phyloP scores from a whole-genome alignment of 2,797 vertebrate species.

The Threskiornis aethiopicus region DNA sequence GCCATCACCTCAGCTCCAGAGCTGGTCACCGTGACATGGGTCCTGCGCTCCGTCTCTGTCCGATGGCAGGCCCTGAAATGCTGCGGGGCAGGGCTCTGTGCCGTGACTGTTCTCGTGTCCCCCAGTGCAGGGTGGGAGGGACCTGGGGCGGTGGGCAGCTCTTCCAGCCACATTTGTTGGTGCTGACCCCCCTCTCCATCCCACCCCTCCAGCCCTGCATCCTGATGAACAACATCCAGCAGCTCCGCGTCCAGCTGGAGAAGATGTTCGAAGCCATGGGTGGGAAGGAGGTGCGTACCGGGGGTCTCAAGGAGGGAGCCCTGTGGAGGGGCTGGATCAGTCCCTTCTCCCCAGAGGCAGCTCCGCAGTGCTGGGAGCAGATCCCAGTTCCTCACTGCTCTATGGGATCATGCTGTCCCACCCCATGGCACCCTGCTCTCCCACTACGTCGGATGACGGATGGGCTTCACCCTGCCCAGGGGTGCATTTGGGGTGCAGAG shows the following conservation, averaged over 20 bases:
- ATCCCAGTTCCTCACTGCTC: neutral
- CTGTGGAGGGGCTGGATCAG: neutral
- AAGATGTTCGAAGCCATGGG: slow-evolving; percentile 99
- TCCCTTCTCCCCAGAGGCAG: neutral
- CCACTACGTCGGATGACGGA: rapidly evolving
- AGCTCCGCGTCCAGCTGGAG: slow-evolving; percentile 94
- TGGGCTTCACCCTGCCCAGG: neutral
- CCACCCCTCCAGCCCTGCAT: slow-evolving; percentile 86
- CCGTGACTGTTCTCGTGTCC: rapidly evolving
- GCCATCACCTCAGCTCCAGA: neutral
- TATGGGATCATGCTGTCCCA: neutral
- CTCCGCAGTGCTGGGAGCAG: neutral
- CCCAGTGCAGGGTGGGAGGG: neutral
- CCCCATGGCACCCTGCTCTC: neutral
- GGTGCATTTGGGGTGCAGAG: neutral
- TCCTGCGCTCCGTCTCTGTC: neutral
- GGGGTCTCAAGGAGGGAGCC: neutral
- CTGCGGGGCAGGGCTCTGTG: neutral
- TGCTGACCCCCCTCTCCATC: neutral
- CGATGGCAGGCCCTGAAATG: rapidly evolving
- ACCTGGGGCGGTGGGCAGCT: neutral
- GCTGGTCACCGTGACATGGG: rapidly evolving
- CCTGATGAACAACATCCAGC: slow-evolving; percentile 98
- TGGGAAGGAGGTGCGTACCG: slow-evolving; percentile 87
- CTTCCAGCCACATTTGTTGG: neutral